These are phyloP conservation scores for Mycetomoellerius zeteki DNA, from an alignment of 1,140 invertebrate genomes.

Conservation along the genomic window DNA sequence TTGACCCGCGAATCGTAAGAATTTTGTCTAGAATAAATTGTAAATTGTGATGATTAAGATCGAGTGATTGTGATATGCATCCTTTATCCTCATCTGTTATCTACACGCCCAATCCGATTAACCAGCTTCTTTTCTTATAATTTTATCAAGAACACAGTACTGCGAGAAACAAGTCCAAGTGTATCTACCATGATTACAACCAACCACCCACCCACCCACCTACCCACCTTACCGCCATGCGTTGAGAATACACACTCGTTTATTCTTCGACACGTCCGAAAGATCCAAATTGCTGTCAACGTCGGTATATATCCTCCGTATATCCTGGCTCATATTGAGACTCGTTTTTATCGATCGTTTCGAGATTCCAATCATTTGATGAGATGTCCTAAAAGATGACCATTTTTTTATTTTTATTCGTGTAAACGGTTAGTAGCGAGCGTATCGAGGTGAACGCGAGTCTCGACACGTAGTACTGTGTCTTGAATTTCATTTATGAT, in stretches of 20 bases:
- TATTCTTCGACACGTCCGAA: constrained; percentile 45
- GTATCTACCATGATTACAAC: constrained; percentile 40
- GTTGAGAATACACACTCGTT: constrained; percentile 37
- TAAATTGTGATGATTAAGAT: constrained; percentile 84
- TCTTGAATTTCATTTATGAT: constrained; percentile 84
- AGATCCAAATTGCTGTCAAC: constrained; percentile 35
- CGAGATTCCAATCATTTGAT: not conserved
- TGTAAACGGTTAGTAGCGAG: not conserved
- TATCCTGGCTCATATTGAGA: constrained; percentile 25
- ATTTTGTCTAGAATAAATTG: constrained; percentile 87
- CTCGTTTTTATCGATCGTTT: constrained; percentile 6
- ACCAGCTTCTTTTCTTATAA: constrained; percentile 81
- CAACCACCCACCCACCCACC: constrained; percentile 15
- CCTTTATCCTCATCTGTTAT: constrained; percentile 59
- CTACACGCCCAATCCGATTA: constrained; percentile 70
- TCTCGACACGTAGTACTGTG: constrained; percentile 79
- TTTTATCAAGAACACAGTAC: constrained; percentile 80
- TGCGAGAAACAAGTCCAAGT: constrained; percentile 58
- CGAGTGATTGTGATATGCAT: constrained; percentile 71
- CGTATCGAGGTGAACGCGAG: constrained; percentile 15
- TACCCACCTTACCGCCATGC: constrained; percentile 13
- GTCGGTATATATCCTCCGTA: constrained; percentile 5
- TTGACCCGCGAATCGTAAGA: constrained; percentile 82
- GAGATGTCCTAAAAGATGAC: not conserved
- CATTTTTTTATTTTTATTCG: not conserved